These are phyloP conservation scores for Alosa sapidissima DNA, from an alignment of 2,797 vertebrate genomes.

Conservation along the genomic window DNA sequence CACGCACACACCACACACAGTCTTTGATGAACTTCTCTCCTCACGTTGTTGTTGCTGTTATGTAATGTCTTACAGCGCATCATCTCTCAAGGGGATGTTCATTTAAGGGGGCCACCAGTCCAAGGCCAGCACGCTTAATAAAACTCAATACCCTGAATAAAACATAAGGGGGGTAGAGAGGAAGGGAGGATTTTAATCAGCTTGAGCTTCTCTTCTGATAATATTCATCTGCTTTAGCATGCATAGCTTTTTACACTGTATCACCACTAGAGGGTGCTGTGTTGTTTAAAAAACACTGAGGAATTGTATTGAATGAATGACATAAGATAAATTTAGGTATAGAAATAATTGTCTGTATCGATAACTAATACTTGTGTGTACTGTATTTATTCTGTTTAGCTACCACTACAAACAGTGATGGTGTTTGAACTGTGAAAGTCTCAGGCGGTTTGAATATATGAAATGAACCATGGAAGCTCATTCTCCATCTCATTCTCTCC, in stretches of 20 bases:
- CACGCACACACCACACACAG: not conserved
- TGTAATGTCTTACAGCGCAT: not conserved
- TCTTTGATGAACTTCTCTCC: not conserved
- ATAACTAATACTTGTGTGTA: not conserved
- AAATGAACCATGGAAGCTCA: conserved; percentile 2
- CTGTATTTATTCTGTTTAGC: not conserved
- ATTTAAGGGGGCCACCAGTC: not conserved
- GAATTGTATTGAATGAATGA: not conserved
- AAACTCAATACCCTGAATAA: not conserved
- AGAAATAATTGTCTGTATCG: not conserved
- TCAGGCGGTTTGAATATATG: not conserved
- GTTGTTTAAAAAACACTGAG: not conserved
- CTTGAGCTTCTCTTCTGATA: not conserved
- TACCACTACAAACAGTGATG: not conserved
- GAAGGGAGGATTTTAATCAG: not conserved
- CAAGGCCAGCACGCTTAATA: not conserved
- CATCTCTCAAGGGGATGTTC: not conserved
- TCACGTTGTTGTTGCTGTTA: not conserved
- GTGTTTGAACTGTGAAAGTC: not conserved
- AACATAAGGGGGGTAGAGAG: not conserved
- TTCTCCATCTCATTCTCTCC: not conserved
- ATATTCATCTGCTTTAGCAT: not conserved
- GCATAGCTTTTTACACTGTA: not conserved
- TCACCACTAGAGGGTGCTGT: conserved; percentile 14
- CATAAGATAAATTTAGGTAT: not conserved